A percentile compares a stretch with the other conserved stretches of the same genome.
Evolutionary conservation across 2,113 vertebrate genomes (phyloP).

Genomic region (Prunella fulvescens): DNA sequence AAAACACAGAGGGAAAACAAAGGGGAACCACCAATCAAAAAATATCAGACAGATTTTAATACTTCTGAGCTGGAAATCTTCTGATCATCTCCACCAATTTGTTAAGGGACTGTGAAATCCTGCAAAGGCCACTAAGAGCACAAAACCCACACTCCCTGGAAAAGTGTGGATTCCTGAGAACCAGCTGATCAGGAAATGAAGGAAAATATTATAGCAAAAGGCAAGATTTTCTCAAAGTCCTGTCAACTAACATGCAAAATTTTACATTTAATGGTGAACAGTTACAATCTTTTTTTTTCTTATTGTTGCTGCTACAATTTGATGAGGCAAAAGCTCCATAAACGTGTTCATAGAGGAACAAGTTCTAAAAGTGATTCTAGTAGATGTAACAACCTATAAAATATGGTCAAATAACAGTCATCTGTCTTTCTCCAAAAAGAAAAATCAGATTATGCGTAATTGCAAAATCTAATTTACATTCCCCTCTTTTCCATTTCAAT

Average conservation of each 20-base stretch:
- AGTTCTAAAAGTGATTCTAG: conserved; percentile 4
- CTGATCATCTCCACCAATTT: background rate
- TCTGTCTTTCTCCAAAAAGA: conserved; percentile 47
- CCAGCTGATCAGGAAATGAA: background rate
- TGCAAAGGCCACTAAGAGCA: background rate
- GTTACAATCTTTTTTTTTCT: background rate
- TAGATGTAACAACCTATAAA: conserved; percentile 45
- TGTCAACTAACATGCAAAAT: background rate
- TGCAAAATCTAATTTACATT: conserved; percentile 61
- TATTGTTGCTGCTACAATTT: background rate
- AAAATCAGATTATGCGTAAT: conserved; percentile 50
- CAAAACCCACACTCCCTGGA: background rate
- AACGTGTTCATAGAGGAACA: background rate
- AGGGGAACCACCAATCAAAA: background rate
- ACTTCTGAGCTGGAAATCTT: background rate
- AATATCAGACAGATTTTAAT: background rate
- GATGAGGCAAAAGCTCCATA: background rate
- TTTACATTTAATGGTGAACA: background rate
- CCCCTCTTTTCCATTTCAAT: conserved; percentile 45
- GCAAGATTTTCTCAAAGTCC: background rate
- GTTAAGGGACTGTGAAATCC: background rate
- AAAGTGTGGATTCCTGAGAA: background rate
- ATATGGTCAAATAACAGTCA: conserved; percentile 32
- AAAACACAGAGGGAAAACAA: background rate
- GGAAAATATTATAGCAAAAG: background rate